Evolutionary conservation across 92 coral and sea anemone genomes (phyloP).

Genomic region (Diadumene lineata): DNA sequence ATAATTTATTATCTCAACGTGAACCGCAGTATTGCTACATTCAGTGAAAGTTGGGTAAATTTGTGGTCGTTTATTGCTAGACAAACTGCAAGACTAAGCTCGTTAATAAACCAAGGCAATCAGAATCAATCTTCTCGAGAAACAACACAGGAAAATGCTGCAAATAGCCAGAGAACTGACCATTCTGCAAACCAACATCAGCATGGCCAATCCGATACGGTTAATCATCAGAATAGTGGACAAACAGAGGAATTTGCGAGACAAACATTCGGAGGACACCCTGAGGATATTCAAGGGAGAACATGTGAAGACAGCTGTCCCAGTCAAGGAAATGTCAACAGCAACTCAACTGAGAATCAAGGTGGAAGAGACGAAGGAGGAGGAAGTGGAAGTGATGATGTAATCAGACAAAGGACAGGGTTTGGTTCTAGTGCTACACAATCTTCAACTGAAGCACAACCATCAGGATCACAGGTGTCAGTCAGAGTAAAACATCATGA

Average conservation of each 20-base stretch:
- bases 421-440: not conserved
- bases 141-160: not conserved
- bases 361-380: not conserved
- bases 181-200: not conserved
- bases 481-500: constrained; percentile 84
- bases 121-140: constrained; percentile 6
- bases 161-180: not conserved
- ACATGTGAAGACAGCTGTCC: not conserved
- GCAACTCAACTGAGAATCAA: not conserved
- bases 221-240: not conserved
- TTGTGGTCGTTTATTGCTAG: constrained; percentile 2
- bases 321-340: not conserved
- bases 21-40: constrained; percentile 24
- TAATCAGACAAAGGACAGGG: constrained; percentile 7
- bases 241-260: not conserved
- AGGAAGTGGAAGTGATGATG: not conserved
- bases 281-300: constrained; percentile 1
- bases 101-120: not conserved
- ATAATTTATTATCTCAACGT: constrained; percentile 38
- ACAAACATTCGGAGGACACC: not conserved
- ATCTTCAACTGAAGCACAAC: not conserved
- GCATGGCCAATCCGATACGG: not conserved
- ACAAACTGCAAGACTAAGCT: not conserved
- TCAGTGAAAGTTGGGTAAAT: constrained; percentile 6
- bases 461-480: constrained; percentile 19